Evolutionary conservation across 1,140 invertebrate species (phyloP), one percentile per base, ranked within the genome.

Genomic region (Danaus plexippus): DNA sequence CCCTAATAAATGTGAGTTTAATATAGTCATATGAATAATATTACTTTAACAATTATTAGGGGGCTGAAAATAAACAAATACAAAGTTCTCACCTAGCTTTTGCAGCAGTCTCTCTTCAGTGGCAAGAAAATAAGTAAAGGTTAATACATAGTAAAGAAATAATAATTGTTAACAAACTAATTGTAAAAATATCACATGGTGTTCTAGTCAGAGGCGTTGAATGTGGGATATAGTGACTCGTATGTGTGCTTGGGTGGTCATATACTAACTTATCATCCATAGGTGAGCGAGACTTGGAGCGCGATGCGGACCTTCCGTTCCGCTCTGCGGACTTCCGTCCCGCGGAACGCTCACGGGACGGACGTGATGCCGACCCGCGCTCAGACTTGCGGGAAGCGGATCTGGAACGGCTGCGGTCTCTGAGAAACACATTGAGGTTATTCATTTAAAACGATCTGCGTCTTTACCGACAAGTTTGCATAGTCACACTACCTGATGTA

Each of bases 251-350:
- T 5, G 15, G 15, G 15, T 2, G 22, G 22, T 32, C 22, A 6
- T 32, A 0, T 32, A 32, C 22, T 32, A 32, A 32, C 22, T 32
- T 32, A 32, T 32, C 22, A 32, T 32, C 22, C 22, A 32, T 73
- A 9, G 75, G 82, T 22, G 85, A 88, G 47, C 81, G 74, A 12
- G 87, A 88, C 57, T 86, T 82, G 40, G 87, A 88, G 48, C 86
- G 72, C 48, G 86, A 87, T 15, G 77, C 75, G 10, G 87, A 87
- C 50, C 82, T 84, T 57, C 88, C 88, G 75, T 66, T 87, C 73
- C 74, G 72, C 68, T 80, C 78, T 22, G 67, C 63, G 54, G 76
- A 76, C 61, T 67, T 63, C 62, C 62, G 63, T 9, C 61, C 63
- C 54, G 63, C 70, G 47, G 80, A 78, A 12, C 64, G 66, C 11